Evolutionary conservation across 2,888 invertebrate species (phyloP), one percentile per base, ranked within the genome.

Genomic region (Tachystola acroxantha): DNA sequence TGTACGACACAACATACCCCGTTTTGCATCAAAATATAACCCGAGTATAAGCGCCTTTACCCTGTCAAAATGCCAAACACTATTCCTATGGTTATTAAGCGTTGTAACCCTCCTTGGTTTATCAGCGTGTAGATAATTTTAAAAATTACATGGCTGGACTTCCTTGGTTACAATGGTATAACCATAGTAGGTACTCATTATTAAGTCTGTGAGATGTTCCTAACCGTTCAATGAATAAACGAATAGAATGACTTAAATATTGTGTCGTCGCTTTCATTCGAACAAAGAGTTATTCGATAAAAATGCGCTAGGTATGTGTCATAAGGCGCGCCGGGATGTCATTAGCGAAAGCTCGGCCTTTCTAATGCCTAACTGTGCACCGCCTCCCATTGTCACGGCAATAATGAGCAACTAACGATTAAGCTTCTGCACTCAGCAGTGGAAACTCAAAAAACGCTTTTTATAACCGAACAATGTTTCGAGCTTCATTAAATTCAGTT

Each of bases 361-460:
- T 84, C 84, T 85, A 85, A 82, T 82, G 80, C 80, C 80, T 81
- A 82, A 81, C 76, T 69, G 79, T 58, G 72, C 64, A 53, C 74
- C 75, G 75, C 78, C 75, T 62, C 63, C 77, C 69, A 81, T 82
- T 84, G 81, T 84, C 71, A 52, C 57, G 54, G 61, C 58, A 68
- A 72, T 82, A 84, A 84, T 81, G 82, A 84, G 77, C 73, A 72
- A 79, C 77, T 75, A 79, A 76, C 79, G 77, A 81, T 78, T 74
- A 67, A 72, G 64, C 66, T 52, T 56, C 54, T 63, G 64, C 58
- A 61, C 52, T 41, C 16, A 16, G 46, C 57, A 46, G 60, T 60
- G 48, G 46, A 62, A 64, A 64, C 50, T 50, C 55, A 51, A 57
- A 59, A 24, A 31, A 11, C 16, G 16, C 16, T 25, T 48, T 51